Base-by-base conservation (phyloP, 2,888 invertebrate genomes). In the Acleris literana region DNA sequence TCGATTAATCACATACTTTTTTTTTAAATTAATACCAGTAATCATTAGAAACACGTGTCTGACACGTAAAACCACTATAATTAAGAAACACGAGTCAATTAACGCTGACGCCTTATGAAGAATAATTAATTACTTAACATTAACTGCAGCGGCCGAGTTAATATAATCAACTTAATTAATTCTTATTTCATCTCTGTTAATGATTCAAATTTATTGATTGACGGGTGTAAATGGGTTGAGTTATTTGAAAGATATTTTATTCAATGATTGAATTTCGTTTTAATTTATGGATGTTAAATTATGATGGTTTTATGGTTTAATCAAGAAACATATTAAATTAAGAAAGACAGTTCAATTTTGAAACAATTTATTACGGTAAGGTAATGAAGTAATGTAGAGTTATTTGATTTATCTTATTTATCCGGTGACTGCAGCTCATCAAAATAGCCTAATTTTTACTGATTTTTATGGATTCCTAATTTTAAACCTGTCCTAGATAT, bases 131-230 rank as follows among this genome's bases (percentile, higher is more conserved):
- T 56, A 46, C 56, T 56, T 56, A 44, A 56, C 22, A 56, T 56
- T 56, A 56, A 56, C 56, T 56, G 25, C 56, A 56, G 56, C 56
- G 20, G 55, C 44, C 13, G 55, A 55, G 56, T 56, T 56, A 56
- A 56, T 56, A 20, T 18, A 56, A 44, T 56, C 55, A 44, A 18
- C 39, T 55, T 46, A 46, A 56, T 56, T 56, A 56, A 44, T 56
- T 56, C 56, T 46, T 44, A 46, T 17, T 56, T 46, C 22, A 55
- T 46, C 56, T 55, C 55, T 43, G 13, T 22, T 46, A 56, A 46
- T 43, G 43, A 43, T 56, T 44, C 25, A 9, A 56, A 44, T 56
- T 56, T 11, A 43, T 25, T 44, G 44, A 22, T 11, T 56, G 22
- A 56, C 4, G 22, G 16, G 56, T 25, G 17, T 17, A 13, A n/a